phyloP scores from a whole-genome alignment of 2,888 invertebrate genomes.

The Papilio gigon region DNA sequence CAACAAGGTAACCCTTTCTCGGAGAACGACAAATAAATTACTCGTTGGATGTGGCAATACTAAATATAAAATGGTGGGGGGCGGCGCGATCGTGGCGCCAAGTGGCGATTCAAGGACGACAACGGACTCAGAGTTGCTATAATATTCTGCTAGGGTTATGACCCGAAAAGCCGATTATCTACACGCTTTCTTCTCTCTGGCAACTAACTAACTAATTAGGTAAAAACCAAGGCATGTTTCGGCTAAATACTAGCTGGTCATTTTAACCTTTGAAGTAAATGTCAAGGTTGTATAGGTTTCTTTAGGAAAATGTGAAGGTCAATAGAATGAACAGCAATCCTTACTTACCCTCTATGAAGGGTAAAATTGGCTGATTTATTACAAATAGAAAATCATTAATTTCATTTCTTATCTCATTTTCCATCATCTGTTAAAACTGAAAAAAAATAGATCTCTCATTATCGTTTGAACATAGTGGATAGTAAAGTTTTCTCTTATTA shows the following conservation, averaged over 20 bases:
- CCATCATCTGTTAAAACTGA: not conserved
- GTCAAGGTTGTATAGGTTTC: conserved; percentile 19
- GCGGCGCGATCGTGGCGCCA: conserved; percentile 60
- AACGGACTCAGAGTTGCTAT: conserved; percentile 49
- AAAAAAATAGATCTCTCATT: too few relatives aligned
- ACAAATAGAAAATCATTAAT: not conserved
- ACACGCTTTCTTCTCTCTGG: conserved; percentile 30
- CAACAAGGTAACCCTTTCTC: conserved; percentile 53
- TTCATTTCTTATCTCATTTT: not conserved
- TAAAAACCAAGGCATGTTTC: not conserved
- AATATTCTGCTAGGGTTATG: conserved; percentile 46
- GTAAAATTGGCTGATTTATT: not conserved
- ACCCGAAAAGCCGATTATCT: conserved; percentile 29
- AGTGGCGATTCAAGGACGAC: conserved; percentile 67
- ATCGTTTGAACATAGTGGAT: too few relatives aligned
- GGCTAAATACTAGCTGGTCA: not conserved
- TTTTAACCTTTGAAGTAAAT: conserved; percentile 41
- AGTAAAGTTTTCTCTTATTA: too few relatives aligned
- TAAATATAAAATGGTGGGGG: conserved; percentile 56
- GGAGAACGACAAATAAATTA: conserved; percentile 61
- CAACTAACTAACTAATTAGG: conserved; percentile 22
- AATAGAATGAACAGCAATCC: not conserved
- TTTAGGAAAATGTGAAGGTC: not conserved
- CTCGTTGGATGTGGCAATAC: conserved; percentile 51
- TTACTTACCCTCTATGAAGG: not conserved